Evolutionary conservation across 1,140 invertebrate species (phyloP), one percentile per base, ranked within the genome.

Genomic region (Ostrea edulis): DNA sequence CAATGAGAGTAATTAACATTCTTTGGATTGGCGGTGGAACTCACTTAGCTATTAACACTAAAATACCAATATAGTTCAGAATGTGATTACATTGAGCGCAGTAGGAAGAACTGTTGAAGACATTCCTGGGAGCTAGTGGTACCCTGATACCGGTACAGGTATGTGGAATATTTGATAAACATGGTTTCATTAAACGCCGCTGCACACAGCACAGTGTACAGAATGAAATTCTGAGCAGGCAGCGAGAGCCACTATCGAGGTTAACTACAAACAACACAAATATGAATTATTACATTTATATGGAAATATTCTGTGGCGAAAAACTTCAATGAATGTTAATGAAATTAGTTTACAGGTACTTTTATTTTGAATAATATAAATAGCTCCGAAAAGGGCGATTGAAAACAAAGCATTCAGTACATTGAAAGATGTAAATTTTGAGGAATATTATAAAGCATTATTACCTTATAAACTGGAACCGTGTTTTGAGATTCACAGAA

Each of bases 321-420:
- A 71, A 77, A 77, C 68, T 44, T 77, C 68, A 35, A 77, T 35
- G 22, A 77, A 77, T 77, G 68, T 9, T 77, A 77, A 77, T 77
- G 68, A 77, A 77, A 77, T 77, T 77, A 77, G 68, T 77, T 77
- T 25, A 44, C 68, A 77, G 68, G 68, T 77, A 77, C 68, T 77
- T 35, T 62, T 77, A 77, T 35, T 2, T 35, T 22, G 35, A 25
- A 9, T 4, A 12, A 58, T 20, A 58, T 58, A 62, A 62, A 62
- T 62, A 62, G 55, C 55, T 62, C 14, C n/a, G 2, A 4, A 20
- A 62, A 20, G 8, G 55, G 14, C 55, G 12, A n/a, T n/a, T 62
- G 14, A 62, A 62, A 62, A 7, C 55, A n/a, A 20, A 62, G 17
- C 55, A 17, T 20, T 62, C n/a, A 62, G 55, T 20, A n/a, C 55